These are phyloP conservation scores for Varecia variegata DNA, from an alignment of 2,797 vertebrate genomes.

Conservation along the genomic window DNA sequence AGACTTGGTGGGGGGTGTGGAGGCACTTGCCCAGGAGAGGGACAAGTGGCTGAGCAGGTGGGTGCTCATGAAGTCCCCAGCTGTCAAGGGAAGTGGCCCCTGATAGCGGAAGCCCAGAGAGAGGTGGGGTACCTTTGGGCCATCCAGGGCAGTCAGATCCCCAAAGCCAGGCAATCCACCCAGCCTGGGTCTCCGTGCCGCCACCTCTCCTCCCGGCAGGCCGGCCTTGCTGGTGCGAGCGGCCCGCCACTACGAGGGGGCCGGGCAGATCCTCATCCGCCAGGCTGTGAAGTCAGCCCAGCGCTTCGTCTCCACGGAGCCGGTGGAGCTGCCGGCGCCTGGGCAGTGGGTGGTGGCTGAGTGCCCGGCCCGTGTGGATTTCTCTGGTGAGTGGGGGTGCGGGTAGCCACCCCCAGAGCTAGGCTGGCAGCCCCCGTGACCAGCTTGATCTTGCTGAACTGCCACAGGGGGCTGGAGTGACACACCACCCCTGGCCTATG, in stretches of 20 bases:
- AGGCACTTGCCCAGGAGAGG: conserved; percentile 87
- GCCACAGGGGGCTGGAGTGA: conserved; percentile 94
- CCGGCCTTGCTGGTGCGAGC: conserved; percentile 93
- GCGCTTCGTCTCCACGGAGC: conserved; percentile 85
- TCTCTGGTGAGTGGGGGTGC: conserved; percentile 88
- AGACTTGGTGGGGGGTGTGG: conserved; percentile 85
- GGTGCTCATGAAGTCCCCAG: neutral
- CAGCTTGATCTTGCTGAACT: neutral
- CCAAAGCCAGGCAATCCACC: neutral
- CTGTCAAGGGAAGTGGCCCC: neutral
- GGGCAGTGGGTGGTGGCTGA: conserved; percentile 91
- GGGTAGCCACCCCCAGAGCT: neutral
- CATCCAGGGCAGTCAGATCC: neutral
- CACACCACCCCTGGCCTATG: conserved; percentile 95
- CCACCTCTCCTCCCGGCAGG: conserved; percentile 77
- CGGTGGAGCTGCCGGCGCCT: conserved; percentile 81
- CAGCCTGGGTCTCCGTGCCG: neutral
- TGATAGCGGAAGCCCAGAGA: neutral
- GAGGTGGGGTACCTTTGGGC: neutral
- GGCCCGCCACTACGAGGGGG: conserved; percentile 95
- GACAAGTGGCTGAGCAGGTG: conserved; percentile 92
- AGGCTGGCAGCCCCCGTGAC: neutral
- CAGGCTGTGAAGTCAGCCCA: conserved; percentile 93
- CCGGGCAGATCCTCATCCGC: conserved; percentile 93
- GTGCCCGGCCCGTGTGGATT: conserved; percentile 93